Percentiles rank a stretch among this genome's conserved stretches.
Evolutionary conservation across 2,113 vertebrate species (phyloP).

Genomic region (Stegostoma tigrinum): DNA sequence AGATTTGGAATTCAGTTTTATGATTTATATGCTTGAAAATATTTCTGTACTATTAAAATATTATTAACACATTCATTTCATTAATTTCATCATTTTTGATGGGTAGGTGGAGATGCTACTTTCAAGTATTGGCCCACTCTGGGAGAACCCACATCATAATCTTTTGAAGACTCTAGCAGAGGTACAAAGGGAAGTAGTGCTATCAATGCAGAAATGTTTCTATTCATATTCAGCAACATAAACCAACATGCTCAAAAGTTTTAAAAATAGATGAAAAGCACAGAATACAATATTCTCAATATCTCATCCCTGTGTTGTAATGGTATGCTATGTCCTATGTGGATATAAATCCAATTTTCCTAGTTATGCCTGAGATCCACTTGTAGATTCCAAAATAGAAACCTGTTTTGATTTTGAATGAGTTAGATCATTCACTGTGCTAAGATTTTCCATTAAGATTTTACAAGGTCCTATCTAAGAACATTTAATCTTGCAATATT

Average conservation of each 20-base stretch:
- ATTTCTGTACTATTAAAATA: background rate
- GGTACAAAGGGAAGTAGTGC: background rate
- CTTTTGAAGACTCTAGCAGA: background rate
- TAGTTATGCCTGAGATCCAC: background rate
- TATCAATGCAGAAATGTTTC: background rate
- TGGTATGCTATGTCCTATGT: background rate
- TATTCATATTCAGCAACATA: background rate
- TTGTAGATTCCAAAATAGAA: background rate
- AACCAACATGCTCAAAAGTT: background rate
- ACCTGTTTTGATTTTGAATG: background rate
- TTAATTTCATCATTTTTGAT: background rate
- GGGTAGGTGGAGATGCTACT: background rate
- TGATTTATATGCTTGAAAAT: background rate
- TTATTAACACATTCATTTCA: background rate
- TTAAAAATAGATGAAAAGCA: background rate
- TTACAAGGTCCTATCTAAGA: background rate
- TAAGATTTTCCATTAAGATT: background rate
- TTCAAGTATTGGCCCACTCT: background rate
- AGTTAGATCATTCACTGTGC: background rate
- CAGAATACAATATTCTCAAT: background rate
- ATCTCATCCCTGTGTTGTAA: background rate
- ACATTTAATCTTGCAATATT: background rate
- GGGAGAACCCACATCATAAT: background rate
- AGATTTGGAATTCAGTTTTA: background rate
- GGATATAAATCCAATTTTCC: background rate